Evolutionary conservation across 2,113 vertebrate genomes (phyloP), one percentile per base, ranked within the genome.

Genomic region (Sylvia atricapilla): DNA sequence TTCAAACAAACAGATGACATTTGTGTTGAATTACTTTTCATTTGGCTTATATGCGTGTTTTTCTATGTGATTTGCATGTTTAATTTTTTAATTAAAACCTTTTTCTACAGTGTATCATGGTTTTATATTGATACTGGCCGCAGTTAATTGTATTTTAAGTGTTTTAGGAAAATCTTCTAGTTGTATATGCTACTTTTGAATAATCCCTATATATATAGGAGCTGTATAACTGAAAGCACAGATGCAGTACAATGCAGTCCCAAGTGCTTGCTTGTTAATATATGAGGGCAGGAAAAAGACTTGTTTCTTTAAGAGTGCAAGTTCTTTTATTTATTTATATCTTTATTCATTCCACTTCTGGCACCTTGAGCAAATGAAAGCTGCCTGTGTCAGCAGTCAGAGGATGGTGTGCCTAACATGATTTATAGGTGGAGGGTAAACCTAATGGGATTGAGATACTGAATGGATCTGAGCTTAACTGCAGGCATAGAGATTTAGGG

Each of bases 1-100:
- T 43, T 43, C 0, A 0, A 13, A 27, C 14, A 41, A 20, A 3
- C 7, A 55, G 41, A n/a, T 53, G 11, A 39, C 2, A 24, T 46
- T 66, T 81, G 9, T 56, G 4, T 79, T 89, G 33, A 60, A 64
- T 83, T 73, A 25, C 6, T 7, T 79, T 56, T 73, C 62, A 49
- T 44, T 25, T 88, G 17, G 4, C 4, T 72, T 68, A 14, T 5
- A 5, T 37, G 7, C 10, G 2, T 33, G 5, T 77, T 9, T 44
- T 73, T 73, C 15, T 70, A 0, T 53, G 37, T 84, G 27, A 60
- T 7, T 70, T 90, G 24, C 2, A 6, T 46, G 15, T 81, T 68
- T 20, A 37, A 2, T 22, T 72, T 80, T 44, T 79, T 13, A 3
- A 20, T 63, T 15, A 10, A 53, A 53, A 24, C 19, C 9, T 7